phyloP scores from a whole-genome alignment of 2,888 invertebrate genomes.

The Drosophila nigricruria region DNA sequence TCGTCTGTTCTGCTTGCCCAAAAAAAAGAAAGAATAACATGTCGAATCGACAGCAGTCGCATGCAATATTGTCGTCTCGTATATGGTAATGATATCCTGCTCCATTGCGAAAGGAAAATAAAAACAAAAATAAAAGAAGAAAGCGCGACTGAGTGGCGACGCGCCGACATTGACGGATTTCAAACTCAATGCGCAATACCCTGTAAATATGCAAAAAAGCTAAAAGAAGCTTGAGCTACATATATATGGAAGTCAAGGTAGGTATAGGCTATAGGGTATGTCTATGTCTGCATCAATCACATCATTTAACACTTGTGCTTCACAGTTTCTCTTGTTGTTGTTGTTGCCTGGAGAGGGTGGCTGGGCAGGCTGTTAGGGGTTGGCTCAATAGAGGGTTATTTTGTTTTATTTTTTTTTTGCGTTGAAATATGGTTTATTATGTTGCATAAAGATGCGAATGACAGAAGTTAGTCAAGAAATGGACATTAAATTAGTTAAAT shows the following conservation, averaged over 20 bases:
- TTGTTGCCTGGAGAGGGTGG: slow-evolving; percentile 39
- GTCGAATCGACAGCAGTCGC: slow-evolving; percentile 52
- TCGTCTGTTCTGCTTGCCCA: slow-evolving; percentile 28
- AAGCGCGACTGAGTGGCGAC: slow-evolving; percentile 79
- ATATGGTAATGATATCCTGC: slow-evolving; percentile 81
- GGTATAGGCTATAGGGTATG: slow-evolving; percentile 29
- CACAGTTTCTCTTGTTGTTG: not conserved
- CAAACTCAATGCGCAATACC: slow-evolving; percentile 41
- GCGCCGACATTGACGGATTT: slow-evolving; percentile 63
- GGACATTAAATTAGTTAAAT: slow-evolving; percentile 64
- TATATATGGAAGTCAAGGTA: not conserved
- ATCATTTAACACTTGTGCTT: slow-evolving; percentile 10
- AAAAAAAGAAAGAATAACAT: slow-evolving; percentile 10
- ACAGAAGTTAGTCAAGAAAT: slow-evolving; percentile 60
- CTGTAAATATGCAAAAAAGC: slow-evolving; percentile 27
- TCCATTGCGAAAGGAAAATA: slow-evolving; percentile 31
- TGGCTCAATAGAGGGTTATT: slow-evolving; percentile 61
- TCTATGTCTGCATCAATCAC: not conserved
- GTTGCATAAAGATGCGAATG: slow-evolving; percentile 59
- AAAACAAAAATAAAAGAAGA: slow-evolving; percentile 45
- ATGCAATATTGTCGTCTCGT: slow-evolving; percentile 63
- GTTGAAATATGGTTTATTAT: slow-evolving; percentile 72
- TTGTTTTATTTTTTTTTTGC: slow-evolving; percentile 32
- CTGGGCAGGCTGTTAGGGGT: slow-evolving; percentile 27
- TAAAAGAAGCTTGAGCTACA: not conserved